phyloP scores from a whole-genome alignment of 2,888 invertebrate species.

The Deilephila porcellus region DNA sequence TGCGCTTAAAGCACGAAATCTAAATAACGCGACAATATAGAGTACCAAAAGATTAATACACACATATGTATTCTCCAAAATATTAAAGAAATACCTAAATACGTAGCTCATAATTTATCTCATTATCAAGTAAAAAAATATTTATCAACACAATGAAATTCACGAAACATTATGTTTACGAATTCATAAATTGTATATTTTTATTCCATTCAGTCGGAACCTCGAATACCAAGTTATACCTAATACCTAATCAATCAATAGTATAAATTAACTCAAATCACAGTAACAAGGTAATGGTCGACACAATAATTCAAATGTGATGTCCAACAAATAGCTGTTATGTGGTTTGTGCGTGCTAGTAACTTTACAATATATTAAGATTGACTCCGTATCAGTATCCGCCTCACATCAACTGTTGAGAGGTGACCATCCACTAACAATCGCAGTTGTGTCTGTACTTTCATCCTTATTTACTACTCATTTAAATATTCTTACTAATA shows the following conservation, averaged over 20 bases:
- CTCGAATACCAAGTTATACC: constrained; percentile 61
- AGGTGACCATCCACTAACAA: background rate
- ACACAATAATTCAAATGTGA: constrained; percentile 28
- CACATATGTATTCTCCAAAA: constrained; percentile 43
- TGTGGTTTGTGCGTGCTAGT: constrained; percentile 26
- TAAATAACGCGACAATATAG: constrained; percentile 64
- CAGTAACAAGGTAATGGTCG: constrained; percentile 74
- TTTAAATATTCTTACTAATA: no score
- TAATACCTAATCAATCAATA: constrained; percentile 55
- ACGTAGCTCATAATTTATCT: constrained; percentile 42
- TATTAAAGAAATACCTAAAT: constrained; percentile 55
- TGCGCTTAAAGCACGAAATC: constrained; percentile 80
- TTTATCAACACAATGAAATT: constrained; percentile 56
- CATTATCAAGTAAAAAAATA: constrained; percentile 53
- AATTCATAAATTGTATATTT: constrained; percentile 43
- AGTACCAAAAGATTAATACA: constrained; percentile 51
- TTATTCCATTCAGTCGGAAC: constrained; percentile 59
- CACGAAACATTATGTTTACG: constrained; percentile 51
- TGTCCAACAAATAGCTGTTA: constrained; percentile 15
- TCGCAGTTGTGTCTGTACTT: background rate
- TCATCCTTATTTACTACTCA: no score
- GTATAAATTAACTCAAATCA: constrained; percentile 78
- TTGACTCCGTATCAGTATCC: background rate
- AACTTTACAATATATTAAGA: background rate
- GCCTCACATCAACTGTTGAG: background rate